Evolutionary conservation across 2,113 vertebrate genomes (phyloP).

Genomic region (Phylloscopus whistleri): DNA sequence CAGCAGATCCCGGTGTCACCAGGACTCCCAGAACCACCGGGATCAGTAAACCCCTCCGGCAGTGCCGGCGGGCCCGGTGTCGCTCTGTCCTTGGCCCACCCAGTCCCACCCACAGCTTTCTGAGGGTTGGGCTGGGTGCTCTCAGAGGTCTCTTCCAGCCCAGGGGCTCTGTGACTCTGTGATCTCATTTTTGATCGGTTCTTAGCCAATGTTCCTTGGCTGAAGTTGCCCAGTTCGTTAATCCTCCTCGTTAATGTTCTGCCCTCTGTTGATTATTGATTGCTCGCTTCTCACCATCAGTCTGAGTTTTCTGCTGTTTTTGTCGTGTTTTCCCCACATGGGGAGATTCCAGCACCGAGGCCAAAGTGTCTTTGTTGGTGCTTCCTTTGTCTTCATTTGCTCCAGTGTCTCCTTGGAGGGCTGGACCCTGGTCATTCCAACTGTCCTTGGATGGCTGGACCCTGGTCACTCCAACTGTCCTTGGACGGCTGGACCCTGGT

Average conservation of each 20-base stretch:
- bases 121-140: background rate
- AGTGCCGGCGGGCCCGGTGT: rapidly evolving
- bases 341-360: too few species aligned
- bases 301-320: background rate
- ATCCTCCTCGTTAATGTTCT: background rate
- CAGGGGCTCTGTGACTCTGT: too few species aligned
- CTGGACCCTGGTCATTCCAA: too few species aligned
- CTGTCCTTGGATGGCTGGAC: too few species aligned
- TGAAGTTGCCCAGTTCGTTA: background rate
- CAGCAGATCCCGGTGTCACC: background rate
- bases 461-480: too few species aligned
- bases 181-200: rapidly evolving
- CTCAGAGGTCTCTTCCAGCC: background rate
- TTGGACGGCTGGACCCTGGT: too few species aligned
- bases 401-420: rapidly evolving
- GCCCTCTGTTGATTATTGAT: background rate
- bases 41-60: rapidly evolving
- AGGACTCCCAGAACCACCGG: rapidly evolving
- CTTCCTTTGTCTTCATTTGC: background rate
- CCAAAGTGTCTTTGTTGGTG: background rate
- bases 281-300: rapidly evolving
- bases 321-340: rapidly evolving
- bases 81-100: rapidly evolving
- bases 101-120: rapidly evolving
- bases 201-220: too few species aligned